A percentile compares a stretch with the other conserved stretches of the same genome.
Evolutionary conservation across 2,113 vertebrate genomes (phyloP).

Genomic region (Anas platyrhynchos): DNA sequence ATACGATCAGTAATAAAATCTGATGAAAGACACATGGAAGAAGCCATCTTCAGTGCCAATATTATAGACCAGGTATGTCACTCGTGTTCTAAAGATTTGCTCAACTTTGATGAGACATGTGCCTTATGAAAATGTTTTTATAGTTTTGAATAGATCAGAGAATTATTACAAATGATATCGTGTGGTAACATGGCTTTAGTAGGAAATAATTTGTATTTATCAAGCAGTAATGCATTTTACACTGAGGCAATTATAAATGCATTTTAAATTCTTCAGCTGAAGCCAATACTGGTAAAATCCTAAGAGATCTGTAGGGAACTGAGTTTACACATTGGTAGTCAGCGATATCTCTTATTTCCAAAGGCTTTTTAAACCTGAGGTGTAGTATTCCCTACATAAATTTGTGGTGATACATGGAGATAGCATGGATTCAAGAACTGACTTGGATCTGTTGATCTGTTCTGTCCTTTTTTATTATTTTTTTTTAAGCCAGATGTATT

Average conservation of each 20-base stretch:
- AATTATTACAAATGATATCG: background rate
- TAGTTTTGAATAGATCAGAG: background rate
- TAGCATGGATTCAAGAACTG: background rate
- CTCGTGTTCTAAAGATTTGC: background rate
- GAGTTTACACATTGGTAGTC: background rate
- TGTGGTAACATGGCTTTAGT: background rate
- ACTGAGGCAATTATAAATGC: background rate
- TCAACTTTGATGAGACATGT: background rate
- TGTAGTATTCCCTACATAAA: background rate
- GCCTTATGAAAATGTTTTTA: background rate
- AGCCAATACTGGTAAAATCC: background rate
- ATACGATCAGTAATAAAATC: constrained; percentile 88
- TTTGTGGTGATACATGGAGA: background rate
- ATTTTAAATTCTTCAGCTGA: background rate
- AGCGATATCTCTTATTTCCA: background rate
- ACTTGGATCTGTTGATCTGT: background rate
- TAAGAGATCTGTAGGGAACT: background rate
- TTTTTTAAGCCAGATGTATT: background rate
- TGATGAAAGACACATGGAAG: constrained; percentile 91
- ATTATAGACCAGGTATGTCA: constrained; percentile 88
- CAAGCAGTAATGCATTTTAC: background rate
- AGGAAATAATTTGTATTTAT: background rate
- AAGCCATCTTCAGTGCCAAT: constrained; percentile 89
- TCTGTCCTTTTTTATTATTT: no score
- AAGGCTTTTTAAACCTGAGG: background rate